Evolutionary conservation across 2,888 invertebrate species (phyloP).

Genomic region (Argynnis bischoffii): DNA sequence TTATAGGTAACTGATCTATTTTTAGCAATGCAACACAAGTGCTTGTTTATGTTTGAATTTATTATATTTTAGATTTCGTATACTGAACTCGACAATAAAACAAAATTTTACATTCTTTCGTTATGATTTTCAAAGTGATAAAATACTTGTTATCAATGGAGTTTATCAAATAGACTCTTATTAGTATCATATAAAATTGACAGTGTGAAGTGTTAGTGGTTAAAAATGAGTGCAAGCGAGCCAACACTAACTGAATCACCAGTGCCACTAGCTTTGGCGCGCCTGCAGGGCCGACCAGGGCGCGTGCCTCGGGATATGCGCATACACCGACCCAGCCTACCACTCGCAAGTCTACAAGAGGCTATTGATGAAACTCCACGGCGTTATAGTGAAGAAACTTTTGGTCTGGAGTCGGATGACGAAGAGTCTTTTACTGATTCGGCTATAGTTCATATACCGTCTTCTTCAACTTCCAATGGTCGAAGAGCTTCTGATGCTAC

Average conservation of each 20-base stretch:
- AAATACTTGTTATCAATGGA: constrained; percentile 28
- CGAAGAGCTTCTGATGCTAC: constrained; percentile 75
- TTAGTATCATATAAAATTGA: constrained; percentile 47
- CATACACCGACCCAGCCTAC: constrained; percentile 70
- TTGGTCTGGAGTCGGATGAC: constrained; percentile 66
- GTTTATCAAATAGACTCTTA: constrained; percentile 27
- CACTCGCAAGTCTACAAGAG: constrained; percentile 74
- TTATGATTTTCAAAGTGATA: constrained; percentile 23
- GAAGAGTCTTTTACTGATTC: constrained; percentile 68
- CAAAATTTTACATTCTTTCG: neutral
- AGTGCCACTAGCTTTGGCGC: constrained; percentile 74
- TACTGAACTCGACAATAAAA: neutral
- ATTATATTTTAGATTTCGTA: neutral
- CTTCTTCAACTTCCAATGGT: constrained; percentile 63
- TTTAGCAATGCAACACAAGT: constrained; percentile 18
- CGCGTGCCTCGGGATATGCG: constrained; percentile 63
- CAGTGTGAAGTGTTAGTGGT: constrained; percentile 42
- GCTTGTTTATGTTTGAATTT: neutral
- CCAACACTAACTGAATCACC: constrained; percentile 76
- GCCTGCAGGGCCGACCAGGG: constrained; percentile 64
- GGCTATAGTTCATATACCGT: constrained; percentile 51
- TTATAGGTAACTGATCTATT: too few species aligned
- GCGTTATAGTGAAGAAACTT: constrained; percentile 69
- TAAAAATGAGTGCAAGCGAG: constrained; percentile 70
- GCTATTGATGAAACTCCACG: constrained; percentile 70